Base-by-base conservation (phyloP, 2,113 vertebrate genomes). In the Sinocyclocheilus rhinocerous region DNA sequence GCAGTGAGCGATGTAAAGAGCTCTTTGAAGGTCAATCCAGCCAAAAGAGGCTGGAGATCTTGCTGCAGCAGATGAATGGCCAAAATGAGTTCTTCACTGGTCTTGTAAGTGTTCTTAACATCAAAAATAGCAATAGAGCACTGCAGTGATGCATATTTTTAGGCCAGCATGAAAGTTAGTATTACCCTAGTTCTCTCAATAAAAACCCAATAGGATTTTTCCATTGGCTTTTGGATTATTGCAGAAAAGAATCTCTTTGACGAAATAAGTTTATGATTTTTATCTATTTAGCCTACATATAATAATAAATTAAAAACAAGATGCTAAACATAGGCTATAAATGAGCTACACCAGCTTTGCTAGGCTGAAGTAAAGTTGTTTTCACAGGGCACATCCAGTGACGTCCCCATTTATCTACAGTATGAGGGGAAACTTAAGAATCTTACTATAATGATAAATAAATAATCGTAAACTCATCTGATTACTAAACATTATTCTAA, bases 21-120 rank as follows among this genome's bases (percentile, higher is more conserved):
- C 90, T 96, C 86, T 93, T 91, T 0, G 77, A 91, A 42, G 93
- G 91, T 36, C 95, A 94, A 76, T 94, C 90, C 83, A 96, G 95
- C 0, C 80, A 94, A 65, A 90, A 95, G 86, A 87, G 95, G 1
- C 89, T 95, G n/a, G 92, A 93, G 1, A 88, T 95, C 1, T 91
- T 96, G n/a, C 87, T 95, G 81, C 93, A 94, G 50, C 93, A 96
- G 90, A 89, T 95, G 50, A 92, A 92, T 26, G 88, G 81, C 63
- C 92, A 76, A 67, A 83, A 87, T 76, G 79, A 90, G 0, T 91
- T 88, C 88, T 95, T 95, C 86, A 48, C 24, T 33, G 94, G 93
- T 39, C 84, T 88, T 92, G 95, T 95, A 93, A 10, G 78, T 65
- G n/a, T 76, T 84, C 57, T 6, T 15, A 45, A 16, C 8, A n/a